Base-by-base conservation (phyloP, 2,888 invertebrate species). In the Alsophila aescularia region DNA sequence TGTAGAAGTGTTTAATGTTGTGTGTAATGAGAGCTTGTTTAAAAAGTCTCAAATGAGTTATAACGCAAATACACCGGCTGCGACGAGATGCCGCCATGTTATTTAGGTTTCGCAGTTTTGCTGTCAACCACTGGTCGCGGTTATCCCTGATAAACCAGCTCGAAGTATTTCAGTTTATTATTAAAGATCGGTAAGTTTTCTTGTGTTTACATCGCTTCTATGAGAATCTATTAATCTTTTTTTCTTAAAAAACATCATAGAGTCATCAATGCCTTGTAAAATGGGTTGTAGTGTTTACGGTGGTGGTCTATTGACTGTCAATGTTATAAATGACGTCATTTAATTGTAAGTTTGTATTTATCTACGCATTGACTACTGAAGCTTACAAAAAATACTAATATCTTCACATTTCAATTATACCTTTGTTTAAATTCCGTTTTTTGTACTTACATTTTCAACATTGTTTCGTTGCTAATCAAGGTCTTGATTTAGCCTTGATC, bases 41-140 rank as follows among this genome's bases (percentile, higher is more conserved):
- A 70, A 73, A 75, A 72, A 72, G 71, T 72, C 75, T 66, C 72
- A 74, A 77, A 76, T 75, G 68, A 73, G 76, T 75, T 70, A 58
- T 77, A 75, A 70, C 77, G 71, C 72, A 75, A 77, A 72, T 79
- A 77, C 72, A 89, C 91, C 91, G 90, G 91, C 90, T 90, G 90
- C 83, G 76, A 85, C 72, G 78, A 83, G 79, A 88, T 89, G 90
- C 90, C 90, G 91, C 91, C 91, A 91, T 91, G 90, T 91, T 91
- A 90, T 90, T 86, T 87, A 85, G 68, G 70, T 75, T 76, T 78
- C 73, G 74, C 75, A 77, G 85, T 90, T 85, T 85, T 77, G 83
- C 89, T 89, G 90, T 90, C 90, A 90, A 85, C 81, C 74, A 79
- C 80, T 81, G 81, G 75, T 81, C 81, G 82, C 77, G 73, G 79